phyloP scores from a whole-genome alignment of 2,113 vertebrate species.

The Sorex araneus region DNA sequence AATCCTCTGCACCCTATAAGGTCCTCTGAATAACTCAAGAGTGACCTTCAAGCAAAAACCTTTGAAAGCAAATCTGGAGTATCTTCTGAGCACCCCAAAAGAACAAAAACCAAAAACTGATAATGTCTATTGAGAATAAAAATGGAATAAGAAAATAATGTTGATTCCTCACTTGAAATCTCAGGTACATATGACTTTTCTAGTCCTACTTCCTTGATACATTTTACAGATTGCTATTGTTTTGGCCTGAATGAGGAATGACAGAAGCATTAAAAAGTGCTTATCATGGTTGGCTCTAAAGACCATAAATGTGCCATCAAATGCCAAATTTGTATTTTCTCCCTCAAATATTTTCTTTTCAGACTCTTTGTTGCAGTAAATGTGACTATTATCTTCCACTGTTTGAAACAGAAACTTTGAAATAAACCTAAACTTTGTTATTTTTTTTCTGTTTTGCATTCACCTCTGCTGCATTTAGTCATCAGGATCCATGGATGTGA shows the following conservation, averaged over 20 bases:
- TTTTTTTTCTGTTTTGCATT: neutral
- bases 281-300: neutral
- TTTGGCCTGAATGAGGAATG: neutral
- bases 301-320: neutral
- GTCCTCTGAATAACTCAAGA: too few species aligned
- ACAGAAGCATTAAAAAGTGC: neutral
- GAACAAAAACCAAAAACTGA: too few species aligned
- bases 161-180: neutral
- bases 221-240: neutral
- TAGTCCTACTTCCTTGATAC: neutral
- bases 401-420: neutral
- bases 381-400: neutral
- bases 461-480: neutral
- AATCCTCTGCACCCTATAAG: too few species aligned
- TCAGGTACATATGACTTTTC: conserved; percentile 1
- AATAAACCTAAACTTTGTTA: neutral
- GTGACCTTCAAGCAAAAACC: too few species aligned
- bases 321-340: neutral
- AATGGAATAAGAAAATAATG: neutral
- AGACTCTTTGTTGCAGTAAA: neutral
- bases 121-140: too few species aligned
- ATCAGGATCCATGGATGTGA: neutral
- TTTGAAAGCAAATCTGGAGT: too few species aligned
- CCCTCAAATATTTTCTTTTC: neutral
- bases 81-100: too few species aligned